phyloP scores from a whole-genome alignment of 1,140 invertebrate species.

The Aphelinus atriplicis region DNA sequence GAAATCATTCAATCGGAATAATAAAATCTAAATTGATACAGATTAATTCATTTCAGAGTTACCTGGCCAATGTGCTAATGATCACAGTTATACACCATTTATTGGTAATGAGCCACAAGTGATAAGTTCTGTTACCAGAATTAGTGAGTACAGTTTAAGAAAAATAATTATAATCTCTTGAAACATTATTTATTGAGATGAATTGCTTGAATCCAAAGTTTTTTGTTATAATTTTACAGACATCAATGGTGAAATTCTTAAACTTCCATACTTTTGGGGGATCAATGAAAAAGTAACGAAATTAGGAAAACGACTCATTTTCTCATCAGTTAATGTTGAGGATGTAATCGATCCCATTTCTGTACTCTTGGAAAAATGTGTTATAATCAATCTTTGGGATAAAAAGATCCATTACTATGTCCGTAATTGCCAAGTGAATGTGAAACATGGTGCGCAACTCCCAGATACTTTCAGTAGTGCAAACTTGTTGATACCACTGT shows the following conservation, averaged over 20 bases:
- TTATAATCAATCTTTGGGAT: constrained; percentile 4
- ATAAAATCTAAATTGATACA: no score
- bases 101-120: no score
- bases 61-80: no score
- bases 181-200: no score
- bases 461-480: neutral
- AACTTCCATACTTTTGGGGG: neutral
- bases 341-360: no score
- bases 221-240: neutral
- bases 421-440: neutral
- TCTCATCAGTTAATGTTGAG: neutral
- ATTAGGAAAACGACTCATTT: neutral
- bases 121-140: no score
- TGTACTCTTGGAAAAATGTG: neutral
- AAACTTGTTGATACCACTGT: neutral
- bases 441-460: neutral
- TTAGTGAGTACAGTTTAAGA: no score
- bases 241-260: neutral
- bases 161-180: no score
- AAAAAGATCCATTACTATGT: neutral
- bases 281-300: neutral
- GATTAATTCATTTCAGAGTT: no score
- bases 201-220: no score
- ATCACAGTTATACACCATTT: no score
- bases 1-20: no score